Evolutionary conservation across 2,888 invertebrate species (phyloP).

Genomic region (Eupelmus urozonus): DNA sequence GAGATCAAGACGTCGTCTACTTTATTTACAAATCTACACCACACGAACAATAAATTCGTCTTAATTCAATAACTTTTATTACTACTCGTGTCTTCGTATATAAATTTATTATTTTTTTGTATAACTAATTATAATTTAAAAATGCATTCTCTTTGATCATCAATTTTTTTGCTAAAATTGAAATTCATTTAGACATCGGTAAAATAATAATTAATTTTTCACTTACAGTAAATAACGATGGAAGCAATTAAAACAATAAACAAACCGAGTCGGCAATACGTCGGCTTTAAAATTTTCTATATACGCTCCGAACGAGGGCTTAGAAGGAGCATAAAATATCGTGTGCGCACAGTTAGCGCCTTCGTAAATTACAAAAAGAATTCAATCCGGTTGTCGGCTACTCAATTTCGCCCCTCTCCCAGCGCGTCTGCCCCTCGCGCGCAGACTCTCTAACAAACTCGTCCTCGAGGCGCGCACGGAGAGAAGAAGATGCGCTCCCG

Average conservation of each 20-base stretch:
- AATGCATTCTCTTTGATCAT: too few species aligned
- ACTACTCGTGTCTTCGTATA: too few species aligned
- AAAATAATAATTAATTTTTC: too few species aligned
- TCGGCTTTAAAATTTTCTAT: background rate
- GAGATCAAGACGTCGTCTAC: too few species aligned
- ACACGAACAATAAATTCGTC: too few species aligned
- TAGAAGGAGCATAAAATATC: background rate
- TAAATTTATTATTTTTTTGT: too few species aligned
- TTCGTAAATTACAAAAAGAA: constrained; percentile 18
- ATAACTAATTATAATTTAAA: too few species aligned
- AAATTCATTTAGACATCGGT: too few species aligned
- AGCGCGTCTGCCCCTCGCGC: background rate
- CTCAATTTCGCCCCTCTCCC: constrained; percentile 10
- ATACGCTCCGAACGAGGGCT: background rate
- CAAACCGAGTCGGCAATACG: too few species aligned
- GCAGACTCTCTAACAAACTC: constrained; percentile 32
- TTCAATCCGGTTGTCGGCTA: constrained; percentile 28
- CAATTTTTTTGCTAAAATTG: too few species aligned
- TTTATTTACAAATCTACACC: too few species aligned
- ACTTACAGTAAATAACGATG: background rate
- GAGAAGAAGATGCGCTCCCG: constrained; percentile 8
- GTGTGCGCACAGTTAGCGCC: constrained; percentile 25
- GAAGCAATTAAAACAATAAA: background rate
- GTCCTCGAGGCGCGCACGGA: constrained; percentile 21
- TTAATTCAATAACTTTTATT: too few species aligned